Base-by-base conservation (phyloP, 2,113 vertebrate species). In the Xiphorhynchus elegans region DNA sequence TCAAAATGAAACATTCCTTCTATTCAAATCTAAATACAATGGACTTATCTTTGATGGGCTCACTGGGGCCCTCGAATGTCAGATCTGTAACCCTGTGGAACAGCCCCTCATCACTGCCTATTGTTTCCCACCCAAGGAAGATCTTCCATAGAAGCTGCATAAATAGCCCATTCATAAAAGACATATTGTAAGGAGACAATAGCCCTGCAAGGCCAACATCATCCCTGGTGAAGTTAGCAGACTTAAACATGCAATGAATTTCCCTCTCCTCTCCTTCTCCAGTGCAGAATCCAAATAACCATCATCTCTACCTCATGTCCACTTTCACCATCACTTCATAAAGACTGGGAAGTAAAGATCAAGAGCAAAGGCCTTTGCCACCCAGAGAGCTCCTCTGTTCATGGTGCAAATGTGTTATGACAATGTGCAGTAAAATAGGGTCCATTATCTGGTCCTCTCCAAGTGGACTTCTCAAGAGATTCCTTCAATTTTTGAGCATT, bases 21-120 rank as follows among this genome's bases (percentile, higher is more conserved):
- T 58, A 93, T 92, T 93, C 77, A 96, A 94, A 93, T 56, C 49
- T 58, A 68, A 90, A 53, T 10, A 96, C 90, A 96, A 96, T 97
- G 76, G 73, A 88, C 6, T 95, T 75, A 95, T 95, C 94, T 95
- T 49, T 0, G 2, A 49, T 53, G 67, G 74, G 79, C 85, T 95
- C 87, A 11, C 23, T 83, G 96, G 82, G 94, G 60, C 76, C 82
- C 63, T 88, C 0, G 0, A 55, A 46, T 84, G 76, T 64, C 92
- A 92, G 62, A 79, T 87, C 83, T 73, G 17, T 55, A 96, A 84
- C 73, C 62, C 76, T 31, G 47, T 17, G 6, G 82, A 86, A 47
- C 60, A 66, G 69, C 92, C 64, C 87, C 68, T 87, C 85, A 58
- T 39, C 73, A 5, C 47, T 59, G 25, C 37, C 81, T 73, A 91